Base-by-base conservation (phyloP, 2,888 invertebrate genomes). In the Plebejus argus region DNA sequence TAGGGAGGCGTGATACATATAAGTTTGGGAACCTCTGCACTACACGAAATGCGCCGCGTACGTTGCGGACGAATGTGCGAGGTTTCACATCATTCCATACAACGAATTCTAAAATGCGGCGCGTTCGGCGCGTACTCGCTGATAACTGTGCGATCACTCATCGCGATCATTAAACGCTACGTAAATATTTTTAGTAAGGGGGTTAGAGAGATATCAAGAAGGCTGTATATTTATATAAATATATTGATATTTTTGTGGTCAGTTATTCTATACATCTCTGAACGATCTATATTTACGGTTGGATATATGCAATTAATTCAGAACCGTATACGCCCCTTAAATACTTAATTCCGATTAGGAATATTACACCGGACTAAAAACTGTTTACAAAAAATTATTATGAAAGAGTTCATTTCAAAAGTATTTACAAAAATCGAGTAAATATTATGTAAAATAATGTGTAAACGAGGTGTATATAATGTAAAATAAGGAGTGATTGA, bases 311-410 rank as follows among this genome's bases (percentile, higher is more conserved):
- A 66, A 66, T 15, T 66, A 74, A 74, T 74, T 74, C 74, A 49
- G 74, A 76, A 66, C 61, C 39, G 6, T 66, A 76, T 45, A 76
- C 23, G 6, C 28, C 12, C 3, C 61, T 45, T 39, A 66, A n/a
- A 66, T 39, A 70, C 70, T 49, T 76, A 70, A 76, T 76, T 76
- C 70, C 39, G 53, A 53, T 76, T 53, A 76, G 70, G 70, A 76
- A 76, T 74, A 76, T 76, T 35, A 70, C 28, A 49, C 49, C 53
- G 28, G 53, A 53, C 23, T 70, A 70, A 76, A 70, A 66, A 70
- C 33, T 49, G 28, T 70, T 70, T 28, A 33, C 66, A 66, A 66
- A 66, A 33, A 66, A 33, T 71, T 76, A 76, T 76, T 76, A 76
- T 71, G 76, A 28, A 53, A 71, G 45, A 45, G 72, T 76, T 76